These are phyloP conservation scores for Colossoma macropomum DNA, from an alignment of 2,113 vertebrate genomes.

Conservation along the genomic window DNA sequence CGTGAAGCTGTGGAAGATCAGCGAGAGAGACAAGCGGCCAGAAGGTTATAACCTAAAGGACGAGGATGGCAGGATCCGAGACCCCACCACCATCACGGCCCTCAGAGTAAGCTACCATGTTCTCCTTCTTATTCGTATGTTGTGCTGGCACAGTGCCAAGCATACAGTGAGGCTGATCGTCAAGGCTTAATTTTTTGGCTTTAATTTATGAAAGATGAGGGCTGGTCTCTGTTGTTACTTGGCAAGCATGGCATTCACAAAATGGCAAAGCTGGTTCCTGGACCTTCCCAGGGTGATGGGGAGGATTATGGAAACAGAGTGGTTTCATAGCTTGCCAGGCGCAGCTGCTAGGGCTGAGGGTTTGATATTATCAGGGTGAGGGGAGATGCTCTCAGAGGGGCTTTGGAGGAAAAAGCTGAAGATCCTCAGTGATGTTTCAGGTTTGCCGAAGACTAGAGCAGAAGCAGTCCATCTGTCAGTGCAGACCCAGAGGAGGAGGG, in stretches of 20 bases:
- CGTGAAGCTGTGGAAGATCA: slow-evolving; percentile 92
- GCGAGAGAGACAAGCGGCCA: slow-evolving; percentile 86
- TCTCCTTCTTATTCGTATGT: neutral
- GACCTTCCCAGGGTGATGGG: neutral
- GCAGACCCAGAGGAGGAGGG: slow-evolving; percentile 9
- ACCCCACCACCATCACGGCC: slow-evolving; percentile 87
- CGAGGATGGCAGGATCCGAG: slow-evolving; percentile 86
- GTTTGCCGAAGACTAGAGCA: slow-evolving; percentile 1
- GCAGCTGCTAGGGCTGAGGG: slow-evolving; percentile 18
- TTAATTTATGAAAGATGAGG: neutral
- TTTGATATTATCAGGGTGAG: neutral
- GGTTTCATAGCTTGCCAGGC: slow-evolving; percentile 40
- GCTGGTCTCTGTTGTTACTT: slow-evolving; percentile 26
- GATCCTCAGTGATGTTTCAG: slow-evolving; percentile 17
- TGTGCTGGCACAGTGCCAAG: neutral
- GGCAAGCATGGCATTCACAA: slow-evolving; percentile 13
- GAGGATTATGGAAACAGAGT: slow-evolving; percentile 18
- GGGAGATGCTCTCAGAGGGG: slow-evolving; percentile 5
- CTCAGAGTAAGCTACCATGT: slow-evolving; percentile 78
- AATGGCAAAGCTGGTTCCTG: slow-evolving; percentile 6
- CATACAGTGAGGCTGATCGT: neutral
- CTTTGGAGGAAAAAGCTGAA: slow-evolving; percentile 4
- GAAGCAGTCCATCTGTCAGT: slow-evolving; percentile 24
- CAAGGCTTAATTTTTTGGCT: slow-evolving; percentile 23
- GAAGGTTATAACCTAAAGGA: slow-evolving; percentile 92